Percentiles rank a stretch among this genome's conserved stretches.
phyloP scores from a whole-genome alignment of 2,113 vertebrate species.

The Eptesicus fuscus region DNA sequence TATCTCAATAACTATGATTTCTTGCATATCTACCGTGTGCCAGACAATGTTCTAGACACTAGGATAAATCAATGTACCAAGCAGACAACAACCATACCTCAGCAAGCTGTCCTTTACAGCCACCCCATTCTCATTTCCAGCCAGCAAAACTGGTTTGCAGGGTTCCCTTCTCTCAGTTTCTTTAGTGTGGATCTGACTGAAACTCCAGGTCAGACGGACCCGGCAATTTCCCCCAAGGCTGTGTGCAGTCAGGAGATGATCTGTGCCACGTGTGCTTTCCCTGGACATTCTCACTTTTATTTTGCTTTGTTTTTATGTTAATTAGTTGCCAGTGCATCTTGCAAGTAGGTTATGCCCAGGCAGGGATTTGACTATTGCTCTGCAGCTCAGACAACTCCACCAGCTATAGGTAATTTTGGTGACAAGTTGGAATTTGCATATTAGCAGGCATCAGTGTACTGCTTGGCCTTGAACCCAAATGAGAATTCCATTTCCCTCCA shows the following conservation, averaged over 20 bases:
- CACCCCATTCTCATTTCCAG: background rate
- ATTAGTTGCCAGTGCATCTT: slow-evolving; percentile 70
- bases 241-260: slow-evolving; percentile 42
- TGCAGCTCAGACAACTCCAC: slow-evolving; percentile 30
- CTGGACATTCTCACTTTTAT: slow-evolving; percentile 47
- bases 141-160: background rate
- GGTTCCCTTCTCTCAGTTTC: slow-evolving; percentile 35
- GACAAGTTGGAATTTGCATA: slow-evolving; percentile 69
- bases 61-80: background rate
- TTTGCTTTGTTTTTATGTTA: slow-evolving; percentile 71
- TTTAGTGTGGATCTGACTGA: slow-evolving; percentile 45
- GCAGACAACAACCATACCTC: background rate
- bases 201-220: background rate
- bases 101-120: background rate
- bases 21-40: background rate
- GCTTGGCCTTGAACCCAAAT: background rate
- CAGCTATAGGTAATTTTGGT: slow-evolving; percentile 25
- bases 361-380: slow-evolving; percentile 53
- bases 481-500: slow-evolving; percentile 44
- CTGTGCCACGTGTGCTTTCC: slow-evolving; percentile 54
- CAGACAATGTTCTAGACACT: background rate
- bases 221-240: background rate
- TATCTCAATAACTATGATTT: background rate
- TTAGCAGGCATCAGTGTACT: slow-evolving; percentile 14
- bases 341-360: slow-evolving; percentile 40